Conservation (phyloP, 2,888 invertebrate genomes). For the Augochlorella aurata region DNA sequence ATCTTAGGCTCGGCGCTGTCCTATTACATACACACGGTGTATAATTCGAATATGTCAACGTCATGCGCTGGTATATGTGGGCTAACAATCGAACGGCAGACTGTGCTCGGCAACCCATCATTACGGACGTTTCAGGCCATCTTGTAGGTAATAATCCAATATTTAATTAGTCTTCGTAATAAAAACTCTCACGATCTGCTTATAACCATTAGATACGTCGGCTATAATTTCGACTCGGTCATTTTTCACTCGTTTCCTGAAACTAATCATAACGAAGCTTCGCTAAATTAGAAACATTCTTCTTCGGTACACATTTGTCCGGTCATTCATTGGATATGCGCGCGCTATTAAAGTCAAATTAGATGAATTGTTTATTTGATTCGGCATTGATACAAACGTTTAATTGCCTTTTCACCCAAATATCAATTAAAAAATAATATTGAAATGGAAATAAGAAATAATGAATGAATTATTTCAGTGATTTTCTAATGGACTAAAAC, state of each 20-base stretch:
- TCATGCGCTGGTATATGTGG: constrained; percentile 33
- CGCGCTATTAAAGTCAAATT: too few relatives aligned
- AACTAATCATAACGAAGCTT: not conserved
- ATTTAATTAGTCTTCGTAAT: constrained; percentile 36
- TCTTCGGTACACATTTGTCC: too few relatives aligned
- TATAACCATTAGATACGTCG: not conserved
- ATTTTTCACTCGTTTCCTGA: not conserved
- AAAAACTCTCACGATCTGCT: not conserved
- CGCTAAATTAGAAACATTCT: not conserved
- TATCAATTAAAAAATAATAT: too few relatives aligned
- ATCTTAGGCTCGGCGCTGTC: constrained; percentile 29
- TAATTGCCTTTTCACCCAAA: too few relatives aligned
- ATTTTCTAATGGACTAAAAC: too few relatives aligned
- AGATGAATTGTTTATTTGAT: too few relatives aligned
- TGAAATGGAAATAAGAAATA: too few relatives aligned
- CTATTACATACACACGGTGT: constrained; percentile 34
- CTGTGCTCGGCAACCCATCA: constrained; percentile 34
- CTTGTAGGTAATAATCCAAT: constrained; percentile 9
- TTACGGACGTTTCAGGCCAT: constrained; percentile 31
- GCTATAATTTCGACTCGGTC: not conserved
- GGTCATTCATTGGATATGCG: too few relatives aligned
- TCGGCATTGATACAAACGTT: too few relatives aligned
- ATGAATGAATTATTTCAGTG: too few relatives aligned
- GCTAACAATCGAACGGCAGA: constrained; percentile 41
- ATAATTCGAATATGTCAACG: constrained; percentile 56